phyloP scores from a whole-genome alignment of 92 coral and sea anemone species.

The Palythoa grandis region DNA sequence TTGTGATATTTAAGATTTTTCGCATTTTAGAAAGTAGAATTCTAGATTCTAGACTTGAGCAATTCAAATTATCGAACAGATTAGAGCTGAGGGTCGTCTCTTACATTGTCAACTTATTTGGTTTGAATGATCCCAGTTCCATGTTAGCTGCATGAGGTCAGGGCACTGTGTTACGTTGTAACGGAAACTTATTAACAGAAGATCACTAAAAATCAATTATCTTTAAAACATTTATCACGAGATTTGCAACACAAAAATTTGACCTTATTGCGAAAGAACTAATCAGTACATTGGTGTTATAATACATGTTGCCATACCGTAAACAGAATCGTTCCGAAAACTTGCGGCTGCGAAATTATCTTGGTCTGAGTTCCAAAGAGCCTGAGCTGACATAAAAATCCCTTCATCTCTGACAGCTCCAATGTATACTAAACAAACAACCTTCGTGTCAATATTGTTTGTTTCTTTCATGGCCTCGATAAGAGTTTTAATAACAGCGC shows the following conservation, averaged over 20 bases:
- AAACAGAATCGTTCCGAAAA: constrained; percentile 77
- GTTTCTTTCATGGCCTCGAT: constrained; percentile 77
- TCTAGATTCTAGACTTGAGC: too few relatives aligned
- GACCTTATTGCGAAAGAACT: background rate
- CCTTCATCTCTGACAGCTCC: constrained; percentile 85
- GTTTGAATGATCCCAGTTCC: too few relatives aligned
- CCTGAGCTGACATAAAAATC: constrained; percentile 74
- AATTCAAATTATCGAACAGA: too few relatives aligned
- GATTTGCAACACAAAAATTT: background rate
- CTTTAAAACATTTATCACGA: background rate
- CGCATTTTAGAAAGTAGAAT: too few relatives aligned
- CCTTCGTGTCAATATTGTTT: constrained; percentile 65
- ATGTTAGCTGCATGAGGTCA: too few relatives aligned
- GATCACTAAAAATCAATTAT: background rate
- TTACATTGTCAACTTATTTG: too few relatives aligned
- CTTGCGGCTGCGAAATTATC: constrained; percentile 88
- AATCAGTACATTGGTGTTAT: constrained; percentile 52
- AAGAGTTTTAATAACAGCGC: constrained; percentile 68
- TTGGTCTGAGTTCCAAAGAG: constrained; percentile 80
- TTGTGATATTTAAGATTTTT: too few relatives aligned
- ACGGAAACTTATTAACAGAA: too few relatives aligned
- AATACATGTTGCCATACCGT: constrained; percentile 73
- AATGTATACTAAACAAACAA: constrained; percentile 73
- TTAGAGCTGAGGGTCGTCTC: too few relatives aligned
- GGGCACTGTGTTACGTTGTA: too few relatives aligned